A percentile compares a stretch with the other conserved stretches of the same genome.
Conservation (phyloP, 2,797 vertebrate genomes). For the Vultur gryphus region DNA sequence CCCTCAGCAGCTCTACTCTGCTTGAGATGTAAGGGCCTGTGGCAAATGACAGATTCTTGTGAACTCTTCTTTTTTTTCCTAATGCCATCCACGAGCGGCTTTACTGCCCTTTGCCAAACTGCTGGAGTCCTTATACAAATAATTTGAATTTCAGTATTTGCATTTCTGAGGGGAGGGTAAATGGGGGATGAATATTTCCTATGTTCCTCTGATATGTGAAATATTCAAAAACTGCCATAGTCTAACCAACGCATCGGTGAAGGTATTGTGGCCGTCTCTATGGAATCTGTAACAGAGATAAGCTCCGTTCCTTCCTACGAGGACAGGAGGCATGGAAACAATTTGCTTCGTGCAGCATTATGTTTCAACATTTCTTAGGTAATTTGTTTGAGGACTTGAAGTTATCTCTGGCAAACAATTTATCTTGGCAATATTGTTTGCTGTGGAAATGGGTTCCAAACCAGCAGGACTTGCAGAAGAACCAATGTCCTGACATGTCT, state of each 20-base stretch:
- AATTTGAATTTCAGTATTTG: not conserved
- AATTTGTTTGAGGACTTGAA: constrained; percentile 46
- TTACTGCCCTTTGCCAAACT: not conserved
- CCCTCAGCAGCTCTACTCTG: not conserved
- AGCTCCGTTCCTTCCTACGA: not conserved
- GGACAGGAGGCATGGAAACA: not conserved
- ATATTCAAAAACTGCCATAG: not conserved
- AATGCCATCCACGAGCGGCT: fast-evolving
- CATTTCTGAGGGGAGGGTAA: not conserved
- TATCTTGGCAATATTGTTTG: not conserved
- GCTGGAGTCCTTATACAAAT: not conserved
- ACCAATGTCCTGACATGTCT: not conserved
- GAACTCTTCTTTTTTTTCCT: not conserved
- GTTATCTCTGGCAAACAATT: constrained; percentile 49
- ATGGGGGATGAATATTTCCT: not conserved
- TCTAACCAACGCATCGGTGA: not conserved
- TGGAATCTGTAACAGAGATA: not conserved
- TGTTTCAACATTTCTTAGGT: constrained; percentile 36
- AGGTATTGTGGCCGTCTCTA: not conserved
- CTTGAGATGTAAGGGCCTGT: not conserved
- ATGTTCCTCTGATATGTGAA: not conserved
- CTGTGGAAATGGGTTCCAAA: not conserved
- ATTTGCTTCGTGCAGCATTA: not conserved
- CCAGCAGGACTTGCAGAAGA: not conserved
- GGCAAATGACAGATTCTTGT: not conserved